Percentiles rank a stretch among this genome's conserved stretches.
Conservation (phyloP, 2,113 vertebrate species). For the Pedetes capensis region DNA sequence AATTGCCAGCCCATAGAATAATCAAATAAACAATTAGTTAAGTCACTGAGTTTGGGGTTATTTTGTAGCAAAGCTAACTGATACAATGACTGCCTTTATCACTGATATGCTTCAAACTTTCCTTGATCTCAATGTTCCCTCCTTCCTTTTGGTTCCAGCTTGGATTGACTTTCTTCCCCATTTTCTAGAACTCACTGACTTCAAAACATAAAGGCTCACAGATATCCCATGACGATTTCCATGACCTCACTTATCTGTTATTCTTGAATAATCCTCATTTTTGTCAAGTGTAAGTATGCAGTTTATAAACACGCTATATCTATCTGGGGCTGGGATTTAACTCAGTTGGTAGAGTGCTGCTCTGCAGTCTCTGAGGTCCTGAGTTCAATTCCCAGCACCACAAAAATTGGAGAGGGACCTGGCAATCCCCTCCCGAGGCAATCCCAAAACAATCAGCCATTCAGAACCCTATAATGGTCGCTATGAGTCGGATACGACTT, state of each 20-base stretch:
- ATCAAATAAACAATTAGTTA: neutral
- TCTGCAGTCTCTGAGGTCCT: too few species aligned
- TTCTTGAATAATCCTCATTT: neutral
- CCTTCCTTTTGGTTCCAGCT: neutral
- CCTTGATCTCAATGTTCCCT: neutral
- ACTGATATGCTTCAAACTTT: neutral
- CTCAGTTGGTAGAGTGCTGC: too few species aligned
- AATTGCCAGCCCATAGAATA: neutral
- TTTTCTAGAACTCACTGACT: neutral
- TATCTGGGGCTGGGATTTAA: too few species aligned
- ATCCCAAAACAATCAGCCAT: too few species aligned
- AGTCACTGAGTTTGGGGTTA: neutral
- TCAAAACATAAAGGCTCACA: neutral
- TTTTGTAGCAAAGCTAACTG: neutral
- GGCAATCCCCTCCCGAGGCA: too few species aligned
- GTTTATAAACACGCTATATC: neutral
- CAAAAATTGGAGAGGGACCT: too few species aligned
- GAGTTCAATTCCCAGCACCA: too few species aligned
- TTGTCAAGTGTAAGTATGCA: neutral
- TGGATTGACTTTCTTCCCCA: neutral
- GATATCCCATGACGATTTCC: neutral
- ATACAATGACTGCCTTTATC: neutral
- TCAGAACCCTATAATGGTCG: too few species aligned
- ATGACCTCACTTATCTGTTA: neutral
- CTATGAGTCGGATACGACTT: too few species aligned